Evolutionary conservation across 2,797 vertebrate species (phyloP), one percentile per base, ranked within the genome.

Genomic region (Hippoglossus hippoglossus): DNA sequence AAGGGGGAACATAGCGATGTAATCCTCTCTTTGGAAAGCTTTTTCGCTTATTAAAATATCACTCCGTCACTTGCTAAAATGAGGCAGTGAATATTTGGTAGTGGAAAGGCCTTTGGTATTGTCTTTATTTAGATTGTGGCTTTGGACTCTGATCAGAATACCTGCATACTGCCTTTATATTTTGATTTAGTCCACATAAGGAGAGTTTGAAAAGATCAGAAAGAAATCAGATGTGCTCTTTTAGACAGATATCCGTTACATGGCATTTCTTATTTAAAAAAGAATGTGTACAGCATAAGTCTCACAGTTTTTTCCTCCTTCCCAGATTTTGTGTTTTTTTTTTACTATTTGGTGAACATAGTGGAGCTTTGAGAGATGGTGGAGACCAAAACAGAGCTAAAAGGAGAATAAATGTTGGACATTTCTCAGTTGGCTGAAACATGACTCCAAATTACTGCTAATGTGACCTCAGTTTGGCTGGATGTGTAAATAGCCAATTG

Each of bases 21-120:
- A 86, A 91, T 86, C 87, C 83, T 86, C 71, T 84, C 63, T 83
- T 85, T 87, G 58, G 61, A 77, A 77, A 79, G 73, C 75, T 77
- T 77, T 84, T 50, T 61, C 64, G 68, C 69, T 82, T 86, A 80
- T 81, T 80, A 82, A 75, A 71, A 81, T 68, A 63, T 73, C 67
- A 62, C 36, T 72, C 21, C 1, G 58, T 71, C 66, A 56, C 39
- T 72, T 62, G 36, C 61, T 71, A 36, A 84, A 83, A 77, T 49
- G 25, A 59, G 7, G 53, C 2, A 39, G 46, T 44, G 67, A 52
- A 52, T 78, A 51, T 77, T 59, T 59, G 21, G 46, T 51, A 0
- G 36, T 51, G 25, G 41, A 74, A 54, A 69, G 12, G 51, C 34
- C 24, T 73, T 83, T 67, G 61, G 63, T 70, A 18, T 77, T 73